Base-by-base conservation (phyloP, 1,140 invertebrate species). In the Pseudomyrmex dendroicus region DNA sequence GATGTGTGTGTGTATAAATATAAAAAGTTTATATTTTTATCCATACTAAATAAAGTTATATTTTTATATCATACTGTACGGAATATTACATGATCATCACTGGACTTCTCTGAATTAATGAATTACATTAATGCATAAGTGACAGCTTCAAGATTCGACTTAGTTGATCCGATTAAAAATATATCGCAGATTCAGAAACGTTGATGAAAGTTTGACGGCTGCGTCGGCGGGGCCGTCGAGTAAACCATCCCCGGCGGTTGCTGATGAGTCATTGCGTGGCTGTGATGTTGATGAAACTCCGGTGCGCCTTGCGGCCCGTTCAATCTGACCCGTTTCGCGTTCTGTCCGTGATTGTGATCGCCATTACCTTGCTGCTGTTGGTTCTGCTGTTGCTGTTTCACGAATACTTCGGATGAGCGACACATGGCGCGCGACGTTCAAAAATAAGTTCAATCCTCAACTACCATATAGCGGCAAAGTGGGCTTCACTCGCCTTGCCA, bases 301-400 rank as follows among this genome's bases (percentile, higher is more conserved):
- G 94, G 91, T 20, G 90, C 93, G n/a, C 93, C 94, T 17, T 95
- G 95, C 7, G 95, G 95, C 1, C 95, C 95, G 77, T 95, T 95
- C 82, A 95, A 86, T 63, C 95, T 92, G 20, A 95, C 95, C 73
- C 95, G 91, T 91, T 95, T 95, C 0, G 94, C 93, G 85, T 92
- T 94, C 85, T 94, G 95, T 22, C 94, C 95, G 73, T 95, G 95
- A 91, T 93, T 94, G 82, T 95, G 93, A 78, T 95, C 94, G 63
- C 92, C 92, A 22, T 94, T 95, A 63, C 94, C 92, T 86, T 94
- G 94, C 72, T 95, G 94, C 56, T 93, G 93, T 63, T 95, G 94
- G 83, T 93, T 94, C 74, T 94, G 94, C 84, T 94, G 94, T 93
- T 94, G 85, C 77, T 91, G 50, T 84, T 72, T 61, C 25, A 70